phyloP scores from a whole-genome alignment of 2,888 invertebrate genomes.

The Cephus runcator region DNA sequence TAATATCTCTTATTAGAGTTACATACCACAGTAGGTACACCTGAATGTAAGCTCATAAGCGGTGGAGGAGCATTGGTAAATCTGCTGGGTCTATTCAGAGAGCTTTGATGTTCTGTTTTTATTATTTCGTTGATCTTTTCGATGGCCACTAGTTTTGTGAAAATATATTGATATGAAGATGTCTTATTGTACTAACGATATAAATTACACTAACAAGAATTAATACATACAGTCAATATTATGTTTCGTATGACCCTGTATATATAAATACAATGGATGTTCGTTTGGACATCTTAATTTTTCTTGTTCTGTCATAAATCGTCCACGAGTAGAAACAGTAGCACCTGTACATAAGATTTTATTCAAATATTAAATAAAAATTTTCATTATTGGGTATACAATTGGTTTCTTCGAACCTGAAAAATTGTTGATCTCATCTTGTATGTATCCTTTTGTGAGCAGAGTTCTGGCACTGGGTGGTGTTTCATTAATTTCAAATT shows the following conservation, averaged over 20 bases:
- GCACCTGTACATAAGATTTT: slow-evolving; percentile 63
- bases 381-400: background rate
- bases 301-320: slow-evolving; percentile 69
- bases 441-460: slow-evolving; percentile 70
- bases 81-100: slow-evolving; percentile 61
- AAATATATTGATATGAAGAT: slow-evolving; percentile 2
- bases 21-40: slow-evolving; percentile 55
- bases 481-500: slow-evolving; percentile 72
- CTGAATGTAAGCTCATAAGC: slow-evolving; percentile 65
- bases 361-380: slow-evolving; percentile 52
- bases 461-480: slow-evolving; percentile 70
- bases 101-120: slow-evolving; percentile 61
- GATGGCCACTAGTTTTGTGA: slow-evolving; percentile 65
- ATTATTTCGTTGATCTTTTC: slow-evolving; percentile 69
- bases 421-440: slow-evolving; percentile 69
- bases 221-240: slow-evolving; percentile 63
- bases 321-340: slow-evolving; percentile 70
- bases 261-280: slow-evolving; percentile 69
- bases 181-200: background rate
- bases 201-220: background rate
- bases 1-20: slow-evolving; percentile 1
- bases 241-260: slow-evolving; percentile 69
- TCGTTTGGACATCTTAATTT: slow-evolving; percentile 66
- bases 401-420: slow-evolving; percentile 50
- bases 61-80: slow-evolving; percentile 66